Evolutionary conservation across 1,140 invertebrate genomes (phyloP), one percentile per base, ranked within the genome.

Genomic region (Zaprionus vittiger): DNA sequence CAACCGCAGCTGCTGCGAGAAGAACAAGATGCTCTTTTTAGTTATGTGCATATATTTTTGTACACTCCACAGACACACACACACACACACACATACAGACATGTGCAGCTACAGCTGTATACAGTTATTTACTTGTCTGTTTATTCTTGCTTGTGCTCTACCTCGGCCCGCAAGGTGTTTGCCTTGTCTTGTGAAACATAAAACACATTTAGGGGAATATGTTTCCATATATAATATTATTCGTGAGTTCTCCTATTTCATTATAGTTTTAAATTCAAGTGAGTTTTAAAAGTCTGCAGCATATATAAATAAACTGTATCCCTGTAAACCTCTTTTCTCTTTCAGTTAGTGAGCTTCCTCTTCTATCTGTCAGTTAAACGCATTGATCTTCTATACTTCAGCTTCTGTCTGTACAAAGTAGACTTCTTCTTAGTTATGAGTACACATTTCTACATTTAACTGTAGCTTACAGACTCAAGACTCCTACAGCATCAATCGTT

Each of bases 31-130:
- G 44, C 69, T 72, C 15, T 55, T 52, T 52, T 72, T 65, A 73
- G 26, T 72, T 77, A 72, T 77, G 69, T 72, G 73, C 73, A 77
- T 77, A 77, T 55, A 77, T 55, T 65, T 73, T 66, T 65, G 11
- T 65, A 56, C 6, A 37, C 26, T 12, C 20, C 34, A 41, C 15
- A 64, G 5, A 52, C 38, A 72, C 20, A 31, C 1, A n/a, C 59
- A 31, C 0, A n/a, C 59, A 31, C 17, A 37, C n/a, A 34, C 6
- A 26, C 5, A 20, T 20, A 59, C 24, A 28, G 41, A 22, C 28
- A n/a, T 54, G 57, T 47, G n/a, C 59, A 60, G 34, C 59, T 49
- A 60, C 37, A 57, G 24, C 24, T 66, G 49, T 55, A 14, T 38
- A 38, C 20, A 20, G 24, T 26, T 34, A 31, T 52, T 49, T 34